Percentiles rank a stretch among this genome's conserved stretches.
Conservation (phyloP, 2,888 invertebrate genomes). For the Heliconius ethilla region DNA sequence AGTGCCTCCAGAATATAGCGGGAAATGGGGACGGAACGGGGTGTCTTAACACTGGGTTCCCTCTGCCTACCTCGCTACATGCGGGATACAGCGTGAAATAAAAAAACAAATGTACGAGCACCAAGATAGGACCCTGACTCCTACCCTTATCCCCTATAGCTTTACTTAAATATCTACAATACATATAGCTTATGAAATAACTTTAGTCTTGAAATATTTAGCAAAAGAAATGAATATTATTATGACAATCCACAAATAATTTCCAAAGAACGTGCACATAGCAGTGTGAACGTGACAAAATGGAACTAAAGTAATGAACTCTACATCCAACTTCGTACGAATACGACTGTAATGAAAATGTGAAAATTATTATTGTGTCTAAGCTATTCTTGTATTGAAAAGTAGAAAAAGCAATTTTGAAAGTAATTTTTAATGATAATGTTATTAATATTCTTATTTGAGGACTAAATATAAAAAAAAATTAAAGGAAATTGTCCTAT, state of each 20-base stretch:
- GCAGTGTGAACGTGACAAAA: slow-evolving; percentile 6
- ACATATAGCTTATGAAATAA: not conserved
- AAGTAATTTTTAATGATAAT: too few species aligned
- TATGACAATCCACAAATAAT: not conserved
- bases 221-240: not conserved
- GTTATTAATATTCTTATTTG: too few species aligned
- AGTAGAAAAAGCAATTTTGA: too few species aligned
- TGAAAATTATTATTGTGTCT: not conserved
- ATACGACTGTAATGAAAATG: slow-evolving; percentile 6
- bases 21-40: too few species aligned
- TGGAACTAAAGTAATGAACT: not conserved
- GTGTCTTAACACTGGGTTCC: too few species aligned
- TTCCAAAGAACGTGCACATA: slow-evolving; percentile 12
- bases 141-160: too few species aligned
- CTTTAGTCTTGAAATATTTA: not conserved
- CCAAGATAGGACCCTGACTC: not conserved
- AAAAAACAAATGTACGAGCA: not conserved
- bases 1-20: too few species aligned
- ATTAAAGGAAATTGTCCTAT: too few species aligned
- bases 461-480: too few species aligned
- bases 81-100: too few species aligned
- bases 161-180: too few species aligned
- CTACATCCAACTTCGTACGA: not conserved
- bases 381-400: not conserved
- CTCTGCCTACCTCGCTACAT: too few species aligned